phyloP scores from a whole-genome alignment of 2,888 invertebrate genomes.

The Muschampia plurimacula region DNA sequence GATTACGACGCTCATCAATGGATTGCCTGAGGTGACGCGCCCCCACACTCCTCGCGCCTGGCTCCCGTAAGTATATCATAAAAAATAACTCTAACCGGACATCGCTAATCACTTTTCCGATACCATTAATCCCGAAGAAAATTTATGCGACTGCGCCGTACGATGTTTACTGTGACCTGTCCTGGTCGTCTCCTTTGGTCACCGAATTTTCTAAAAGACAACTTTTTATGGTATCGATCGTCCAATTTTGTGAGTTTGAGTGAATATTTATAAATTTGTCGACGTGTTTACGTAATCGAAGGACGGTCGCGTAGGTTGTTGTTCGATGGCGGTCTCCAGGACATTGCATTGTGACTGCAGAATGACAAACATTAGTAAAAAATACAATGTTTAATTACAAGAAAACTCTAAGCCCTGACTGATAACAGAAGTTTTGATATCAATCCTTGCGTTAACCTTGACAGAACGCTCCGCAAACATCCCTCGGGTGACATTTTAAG shows the following conservation, averaged over 20 bases:
- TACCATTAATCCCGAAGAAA: constrained; percentile 51
- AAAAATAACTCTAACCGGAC: constrained; percentile 51
- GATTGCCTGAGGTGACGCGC: constrained; percentile 77
- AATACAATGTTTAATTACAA: constrained; percentile 42
- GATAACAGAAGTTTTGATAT: constrained; percentile 25
- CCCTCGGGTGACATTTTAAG: constrained; percentile 37
- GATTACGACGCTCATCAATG: constrained; percentile 68
- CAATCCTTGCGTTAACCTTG: constrained; percentile 29
- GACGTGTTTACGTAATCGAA: constrained; percentile 76
- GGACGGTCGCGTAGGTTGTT: constrained; percentile 61
- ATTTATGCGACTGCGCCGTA: constrained; percentile 66
- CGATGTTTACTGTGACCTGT: constrained; percentile 62
- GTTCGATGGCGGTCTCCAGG: constrained; percentile 53
- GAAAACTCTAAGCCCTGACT: constrained; percentile 10
- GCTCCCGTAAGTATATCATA: constrained; percentile 53
- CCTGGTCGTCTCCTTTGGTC: constrained; percentile 18
- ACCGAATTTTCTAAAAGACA: constrained; percentile 58
- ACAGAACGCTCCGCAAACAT: constrained; percentile 31
- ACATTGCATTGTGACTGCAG: constrained; percentile 47
- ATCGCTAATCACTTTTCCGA: constrained; percentile 63
- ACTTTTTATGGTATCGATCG: constrained; percentile 57
- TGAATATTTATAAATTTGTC: constrained; percentile 70
- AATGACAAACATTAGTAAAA: constrained; percentile 60
- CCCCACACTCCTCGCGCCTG: constrained; percentile 40
- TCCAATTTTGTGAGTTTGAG: constrained; percentile 52